A percentile compares a stretch with the other conserved stretches of the same genome.
Conservation (phyloP, 2,113 vertebrate genomes). For the Strigops habroptila region DNA sequence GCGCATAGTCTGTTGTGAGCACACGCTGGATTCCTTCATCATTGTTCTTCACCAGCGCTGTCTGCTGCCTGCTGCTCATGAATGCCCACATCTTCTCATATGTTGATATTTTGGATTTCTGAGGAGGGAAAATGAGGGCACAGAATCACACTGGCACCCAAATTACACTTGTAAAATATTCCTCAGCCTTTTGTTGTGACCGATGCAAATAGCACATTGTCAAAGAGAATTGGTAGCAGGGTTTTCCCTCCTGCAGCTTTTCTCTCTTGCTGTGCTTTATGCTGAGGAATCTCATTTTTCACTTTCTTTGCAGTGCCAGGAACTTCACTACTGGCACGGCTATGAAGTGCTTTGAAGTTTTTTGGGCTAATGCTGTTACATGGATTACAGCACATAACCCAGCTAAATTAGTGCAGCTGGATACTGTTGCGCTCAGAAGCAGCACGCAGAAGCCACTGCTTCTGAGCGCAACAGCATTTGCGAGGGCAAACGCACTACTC, state of each 20-base stretch:
- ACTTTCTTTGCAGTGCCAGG: neutral
- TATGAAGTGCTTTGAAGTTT: neutral
- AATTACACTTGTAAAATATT: neutral
- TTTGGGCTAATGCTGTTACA: neutral
- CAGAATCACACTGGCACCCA: neutral
- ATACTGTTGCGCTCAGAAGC: neutral
- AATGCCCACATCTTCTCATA: conserved; percentile 99
- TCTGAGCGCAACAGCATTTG: neutral
- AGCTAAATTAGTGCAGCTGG: neutral
- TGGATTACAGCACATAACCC: neutral
- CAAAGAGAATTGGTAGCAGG: neutral
- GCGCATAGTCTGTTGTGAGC: conserved; percentile 92
- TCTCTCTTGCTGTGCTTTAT: neutral
- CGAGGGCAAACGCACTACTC: neutral
- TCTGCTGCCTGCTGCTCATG: conserved; percentile 97
- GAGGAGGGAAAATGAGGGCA: neutral
- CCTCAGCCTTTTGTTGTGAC: neutral
- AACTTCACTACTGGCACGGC: neutral
- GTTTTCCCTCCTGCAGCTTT: neutral
- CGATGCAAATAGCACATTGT: accelerated
- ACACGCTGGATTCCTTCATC: conserved; percentile 93
- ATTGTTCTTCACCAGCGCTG: conserved; percentile 91
- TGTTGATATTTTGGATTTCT: conserved; percentile 98
- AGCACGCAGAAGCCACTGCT: neutral
- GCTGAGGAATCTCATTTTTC: neutral